Evolutionary conservation across 2,888 invertebrate species (phyloP), one percentile per base, ranked within the genome.

Genomic region (Stenchaetothrips biformis): DNA sequence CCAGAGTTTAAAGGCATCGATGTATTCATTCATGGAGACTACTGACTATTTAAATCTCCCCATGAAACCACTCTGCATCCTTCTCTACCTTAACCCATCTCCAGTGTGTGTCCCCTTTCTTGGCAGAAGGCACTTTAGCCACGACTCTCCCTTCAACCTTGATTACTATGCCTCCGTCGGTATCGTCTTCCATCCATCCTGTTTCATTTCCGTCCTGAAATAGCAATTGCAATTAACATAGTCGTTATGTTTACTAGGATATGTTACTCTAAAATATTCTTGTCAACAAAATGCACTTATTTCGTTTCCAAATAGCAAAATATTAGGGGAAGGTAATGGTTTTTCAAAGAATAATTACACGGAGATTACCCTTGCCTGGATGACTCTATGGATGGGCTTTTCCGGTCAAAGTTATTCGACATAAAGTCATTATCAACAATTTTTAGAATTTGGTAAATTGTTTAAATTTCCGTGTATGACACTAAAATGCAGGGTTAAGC

Each of bases 21-120:
- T 37, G 37, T 2, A 37, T 37, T 37, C 1, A 2, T 37, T 37
- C 37, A 37, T 37, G 37, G 4, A 37, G 37, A 37, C 4, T 37
- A 37, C 7, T 11, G 13, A 13, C 53, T 53, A 18, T 53, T 18
- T 53, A 18, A 11, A 18, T 11, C 8, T 53, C 18, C 18, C 11
- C 4, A 53, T 53, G 53, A 18, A 13, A 53, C 1, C 4, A 9
- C 7, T 13, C 8, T 53, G 7, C 11, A 53, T 11, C 13, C 53
- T 53, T 18, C 16, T 11, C 67, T 74, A 92, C 91, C 91, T 91
- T 91, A 87, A 91, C 88, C 92, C 91, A 91, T 87, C 89, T 90
- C 91, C 91, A 91, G 88, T 91, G 89, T 85, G 88, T 87, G 86
- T 90, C 90, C 87, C 89, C 89, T 87, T 89, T 89, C 88, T 90